Base-by-base conservation (phyloP, 2,113 vertebrate genomes). In the Hemibagrus wyckioides region DNA sequence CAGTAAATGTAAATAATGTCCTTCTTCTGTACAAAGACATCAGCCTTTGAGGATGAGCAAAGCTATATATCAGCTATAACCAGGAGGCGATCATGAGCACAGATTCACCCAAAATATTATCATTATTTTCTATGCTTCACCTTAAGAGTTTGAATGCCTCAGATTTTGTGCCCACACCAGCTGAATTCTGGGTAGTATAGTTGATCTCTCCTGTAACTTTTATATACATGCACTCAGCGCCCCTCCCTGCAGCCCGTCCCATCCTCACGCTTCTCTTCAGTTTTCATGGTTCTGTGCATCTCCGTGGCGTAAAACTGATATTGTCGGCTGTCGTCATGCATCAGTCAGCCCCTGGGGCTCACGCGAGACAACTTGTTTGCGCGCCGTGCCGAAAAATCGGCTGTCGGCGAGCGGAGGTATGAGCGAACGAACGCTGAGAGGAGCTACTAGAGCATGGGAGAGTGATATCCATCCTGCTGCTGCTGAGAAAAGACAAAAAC, bases 221-320 rank as follows among this genome's bases (percentile, higher is more conserved):
- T 67, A 50, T 28, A 30, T 77, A n/a, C 23, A 65, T 85, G 50
- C 28, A 6, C 14, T 63, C 3, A 4, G 11, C 4, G 17, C 19
- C 0, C 13, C 41, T 36, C 21, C 13, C 8, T 0, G 25, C 50
- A 8, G 8, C 14, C n/a, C 11, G 9, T 6, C 41, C 28, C 30
- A 44, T 28, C 44, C 39, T 3, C 36, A 14, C 2, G 1, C 2
- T 28, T 52, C 50, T 30, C n/a, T 50, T 73, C 7, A 52, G 79
- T 82, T 82, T n/a, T 69, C 50, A 41, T 69, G 56, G 52, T 44
- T 81, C 48, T 69, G 75, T 82, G 79, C 63, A n/a, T 73, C 28
- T 87, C 65, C 13, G 59, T 75, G 86, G 65, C 39, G 14, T 90
- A 48, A 83, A 88, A 91, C 87, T 87, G 87, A 91, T 91, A 59